These are phyloP conservation scores for Dasypolia templi DNA, from an alignment of 2,888 invertebrate genomes.

Conservation along the genomic window DNA sequence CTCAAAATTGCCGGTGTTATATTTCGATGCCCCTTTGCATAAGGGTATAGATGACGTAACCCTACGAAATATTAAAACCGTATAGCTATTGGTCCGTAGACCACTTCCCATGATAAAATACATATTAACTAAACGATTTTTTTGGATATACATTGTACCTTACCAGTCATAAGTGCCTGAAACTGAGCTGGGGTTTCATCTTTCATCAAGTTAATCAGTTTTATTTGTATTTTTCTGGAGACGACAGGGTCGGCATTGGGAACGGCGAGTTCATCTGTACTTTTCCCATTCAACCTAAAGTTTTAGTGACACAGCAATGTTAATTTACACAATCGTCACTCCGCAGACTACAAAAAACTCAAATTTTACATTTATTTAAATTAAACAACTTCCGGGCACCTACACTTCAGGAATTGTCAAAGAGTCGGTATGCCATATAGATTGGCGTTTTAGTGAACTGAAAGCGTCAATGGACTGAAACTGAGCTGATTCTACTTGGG, in stretches of 20 bases:
- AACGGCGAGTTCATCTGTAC: constrained; percentile 77
- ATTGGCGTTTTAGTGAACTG: background rate
- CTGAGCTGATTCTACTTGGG: background rate
- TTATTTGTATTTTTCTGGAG: constrained; percentile 83
- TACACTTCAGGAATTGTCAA: background rate
- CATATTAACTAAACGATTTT: background rate
- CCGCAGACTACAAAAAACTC: background rate
- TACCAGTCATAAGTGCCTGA: constrained; percentile 77
- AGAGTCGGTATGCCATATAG: background rate
- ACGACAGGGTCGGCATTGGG: constrained; percentile 80
- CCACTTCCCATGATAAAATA: no score
- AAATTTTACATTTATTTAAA: background rate
- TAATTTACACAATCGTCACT: background rate
- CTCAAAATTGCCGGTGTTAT: no score
- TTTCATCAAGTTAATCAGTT: constrained; percentile 77
- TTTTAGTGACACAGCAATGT: constrained; percentile 4
- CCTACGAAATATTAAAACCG: no score
- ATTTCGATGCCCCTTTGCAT: no score
- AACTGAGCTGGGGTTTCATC: constrained; percentile 71
- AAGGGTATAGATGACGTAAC: no score
- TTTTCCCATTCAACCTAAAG: constrained; percentile 79
- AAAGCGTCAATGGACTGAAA: background rate
- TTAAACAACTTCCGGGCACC: background rate
- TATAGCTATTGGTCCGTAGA: no score
- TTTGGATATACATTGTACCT: constrained; percentile 14